These are phyloP conservation scores for human DNA, from an alignment of 2,113 vertebrate genomes.

Conservation along the genomic window GRCh38 chr22:35035001-35035500, in stretches of 20 bases:
- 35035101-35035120: not conserved
- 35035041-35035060: not conserved
- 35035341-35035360: not conserved
- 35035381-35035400: not conserved
- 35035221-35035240: no score
- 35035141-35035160: no score
- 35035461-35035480: not conserved
- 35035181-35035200: no score
- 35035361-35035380: not conserved
- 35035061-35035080: not conserved
- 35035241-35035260: no score
- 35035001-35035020: not conserved
- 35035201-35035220: no score
- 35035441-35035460: not conserved
- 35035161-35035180: no score
- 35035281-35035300: no score
- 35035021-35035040: not conserved
- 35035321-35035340: not conserved
- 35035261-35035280: no score
- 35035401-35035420: not conserved
- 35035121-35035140: no score
- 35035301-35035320: no score
- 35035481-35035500: rapidly evolving
- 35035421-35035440: not conserved
- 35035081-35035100: not conserved